Conservation (phyloP, 2,113 vertebrate genomes). For the Sterrhoptilus dennistouni region DNA sequence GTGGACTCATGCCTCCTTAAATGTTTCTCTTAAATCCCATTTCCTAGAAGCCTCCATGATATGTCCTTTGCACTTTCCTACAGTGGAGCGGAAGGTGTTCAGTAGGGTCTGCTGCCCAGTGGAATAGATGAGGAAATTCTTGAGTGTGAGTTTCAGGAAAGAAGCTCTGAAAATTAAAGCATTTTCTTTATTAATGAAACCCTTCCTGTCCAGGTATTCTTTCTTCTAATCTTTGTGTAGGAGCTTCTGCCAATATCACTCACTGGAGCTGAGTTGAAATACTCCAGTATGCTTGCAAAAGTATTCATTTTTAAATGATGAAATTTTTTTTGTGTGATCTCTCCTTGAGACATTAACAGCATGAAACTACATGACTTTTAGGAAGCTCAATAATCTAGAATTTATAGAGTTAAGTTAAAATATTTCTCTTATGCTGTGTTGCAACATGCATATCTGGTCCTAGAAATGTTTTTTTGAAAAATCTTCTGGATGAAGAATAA, state of each 20-base stretch:
- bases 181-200: background rate
- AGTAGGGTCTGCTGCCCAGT: background rate
- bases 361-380: background rate
- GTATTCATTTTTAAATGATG: background rate
- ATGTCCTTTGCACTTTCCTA: background rate
- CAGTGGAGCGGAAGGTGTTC: background rate
- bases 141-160: background rate
- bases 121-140: background rate
- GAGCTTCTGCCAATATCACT: background rate
- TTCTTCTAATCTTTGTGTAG: background rate
- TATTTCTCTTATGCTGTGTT: slow-evolving; percentile 64
- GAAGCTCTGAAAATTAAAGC: background rate
- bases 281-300: background rate
- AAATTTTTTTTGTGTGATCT: background rate
- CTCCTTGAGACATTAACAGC: background rate
- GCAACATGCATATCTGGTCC: slow-evolving; percentile 42
- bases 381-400: background rate
- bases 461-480: slow-evolving; percentile 36
- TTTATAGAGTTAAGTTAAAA: slow-evolving; percentile 64
- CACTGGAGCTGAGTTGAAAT: background rate
- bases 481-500: slow-evolving; percentile 65
- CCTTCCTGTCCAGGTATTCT: background rate
- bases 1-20: background rate
- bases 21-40: background rate
- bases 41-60: background rate